Conservation (phyloP, 2,888 invertebrate species). For the Melipona bicolor region DNA sequence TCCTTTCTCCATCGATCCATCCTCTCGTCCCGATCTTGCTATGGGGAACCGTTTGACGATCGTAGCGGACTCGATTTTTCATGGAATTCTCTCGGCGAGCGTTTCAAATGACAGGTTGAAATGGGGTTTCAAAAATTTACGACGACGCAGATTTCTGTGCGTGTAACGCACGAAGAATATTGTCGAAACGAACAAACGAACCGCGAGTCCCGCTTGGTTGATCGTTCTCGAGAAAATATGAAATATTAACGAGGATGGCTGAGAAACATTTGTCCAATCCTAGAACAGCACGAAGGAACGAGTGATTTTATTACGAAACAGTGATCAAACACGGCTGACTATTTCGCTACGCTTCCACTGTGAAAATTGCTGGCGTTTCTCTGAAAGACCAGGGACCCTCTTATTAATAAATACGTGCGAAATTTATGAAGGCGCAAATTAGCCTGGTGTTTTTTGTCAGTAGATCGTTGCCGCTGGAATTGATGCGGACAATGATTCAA, state of each 20-base stretch:
- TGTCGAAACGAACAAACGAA: no score
- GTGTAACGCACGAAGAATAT: no score
- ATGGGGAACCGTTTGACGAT: no score
- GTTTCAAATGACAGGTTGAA: no score
- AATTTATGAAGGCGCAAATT: slow-evolving; percentile 27
- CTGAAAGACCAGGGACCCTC: neutral
- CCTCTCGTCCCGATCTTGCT: neutral
- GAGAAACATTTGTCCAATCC: no score
- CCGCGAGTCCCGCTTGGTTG: no score
- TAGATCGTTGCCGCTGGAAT: slow-evolving; percentile 18
- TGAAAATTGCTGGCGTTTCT: neutral
- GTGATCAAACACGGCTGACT: neutral
- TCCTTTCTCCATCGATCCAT: neutral
- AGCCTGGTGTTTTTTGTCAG: slow-evolving; percentile 2
- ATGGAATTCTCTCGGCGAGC: no score
- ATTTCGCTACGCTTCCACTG: neutral
- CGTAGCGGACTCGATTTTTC: no score
- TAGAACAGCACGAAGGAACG: neutral
- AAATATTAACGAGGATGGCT: no score
- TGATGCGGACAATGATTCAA: slow-evolving; percentile 13
- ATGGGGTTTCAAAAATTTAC: no score
- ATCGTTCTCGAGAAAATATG: no score
- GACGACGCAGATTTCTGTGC: no score
- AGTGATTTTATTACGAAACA: slow-evolving; percentile 9
- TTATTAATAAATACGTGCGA: neutral